Evolutionary conservation across 2,888 invertebrate genomes (phyloP).

Genomic region (Smittia aterrima): DNA sequence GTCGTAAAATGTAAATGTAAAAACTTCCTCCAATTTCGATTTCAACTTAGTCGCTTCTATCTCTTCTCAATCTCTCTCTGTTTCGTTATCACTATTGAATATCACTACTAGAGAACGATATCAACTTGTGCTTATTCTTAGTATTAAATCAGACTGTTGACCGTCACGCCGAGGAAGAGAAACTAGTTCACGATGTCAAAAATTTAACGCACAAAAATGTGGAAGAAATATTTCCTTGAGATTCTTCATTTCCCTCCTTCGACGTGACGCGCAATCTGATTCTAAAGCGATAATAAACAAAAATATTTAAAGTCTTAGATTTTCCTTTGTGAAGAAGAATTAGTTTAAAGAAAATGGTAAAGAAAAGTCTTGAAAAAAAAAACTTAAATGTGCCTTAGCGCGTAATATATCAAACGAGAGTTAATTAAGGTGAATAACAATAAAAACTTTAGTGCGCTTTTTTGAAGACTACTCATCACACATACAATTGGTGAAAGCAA

Average conservation of each 20-base stretch:
- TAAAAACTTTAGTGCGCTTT: background rate
- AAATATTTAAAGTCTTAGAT: background rate
- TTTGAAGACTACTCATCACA: background rate
- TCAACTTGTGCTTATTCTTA: background rate
- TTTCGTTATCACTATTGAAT: background rate
- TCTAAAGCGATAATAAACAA: slow-evolving; percentile 1
- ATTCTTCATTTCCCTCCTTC: background rate
- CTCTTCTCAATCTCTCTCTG: background rate
- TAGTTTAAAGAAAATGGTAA: background rate
- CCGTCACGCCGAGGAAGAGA: background rate
- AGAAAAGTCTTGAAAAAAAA: slow-evolving; percentile 19
- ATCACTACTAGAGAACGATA: background rate
- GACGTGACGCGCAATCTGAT: slow-evolving; percentile 4
- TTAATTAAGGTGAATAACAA: background rate
- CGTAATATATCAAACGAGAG: slow-evolving; percentile 18
- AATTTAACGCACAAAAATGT: background rate
- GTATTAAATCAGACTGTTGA: slow-evolving; percentile 8
- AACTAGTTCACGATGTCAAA: background rate
- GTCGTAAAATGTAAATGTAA: slow-evolving; percentile 3
- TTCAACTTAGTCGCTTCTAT: background rate
- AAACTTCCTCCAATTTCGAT: background rate
- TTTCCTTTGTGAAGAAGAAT: background rate
- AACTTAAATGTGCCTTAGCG: slow-evolving; percentile 40
- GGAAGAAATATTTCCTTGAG: background rate
- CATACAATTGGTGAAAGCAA: background rate